These are phyloP conservation scores for Zygogramma bicolorata DNA, from an alignment of 2,888 invertebrate species.

Conservation along the genomic window DNA sequence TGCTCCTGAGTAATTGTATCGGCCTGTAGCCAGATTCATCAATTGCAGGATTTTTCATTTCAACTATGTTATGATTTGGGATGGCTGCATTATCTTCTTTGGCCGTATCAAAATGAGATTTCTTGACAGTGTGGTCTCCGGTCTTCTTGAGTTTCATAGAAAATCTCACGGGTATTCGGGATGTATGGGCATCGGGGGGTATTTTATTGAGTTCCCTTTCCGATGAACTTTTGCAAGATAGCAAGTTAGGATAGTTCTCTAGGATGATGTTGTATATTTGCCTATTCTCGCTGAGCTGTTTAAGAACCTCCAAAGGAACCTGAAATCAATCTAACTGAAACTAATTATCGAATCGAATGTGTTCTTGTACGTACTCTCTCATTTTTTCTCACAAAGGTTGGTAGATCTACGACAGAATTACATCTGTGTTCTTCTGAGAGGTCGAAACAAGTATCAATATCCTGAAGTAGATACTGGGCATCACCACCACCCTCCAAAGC, in stretches of 20 bases:
- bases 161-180: constrained; percentile 71
- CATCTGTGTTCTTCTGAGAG: constrained; percentile 67
- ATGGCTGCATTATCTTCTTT: constrained; percentile 11
- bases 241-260: constrained; percentile 78
- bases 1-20: constrained; percentile 25
- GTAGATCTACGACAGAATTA: constrained; percentile 79
- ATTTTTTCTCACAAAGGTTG: constrained; percentile 78
- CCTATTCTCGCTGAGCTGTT: constrained; percentile 74
- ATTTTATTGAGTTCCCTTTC: constrained; percentile 71
- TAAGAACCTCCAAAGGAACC: constrained; percentile 75
- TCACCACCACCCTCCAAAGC: constrained; percentile 78
- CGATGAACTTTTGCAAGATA: constrained; percentile 74
- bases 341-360: neutral
- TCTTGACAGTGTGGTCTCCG: constrained; percentile 63
- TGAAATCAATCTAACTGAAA: constrained; percentile 54
- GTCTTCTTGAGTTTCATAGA: constrained; percentile 71
- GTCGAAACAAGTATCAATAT: constrained; percentile 30
- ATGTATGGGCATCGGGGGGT: constrained; percentile 61
- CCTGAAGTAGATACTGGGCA: constrained; percentile 73
- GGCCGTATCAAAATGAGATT: neutral
- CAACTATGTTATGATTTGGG: constrained; percentile 39
- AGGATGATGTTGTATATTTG: constrained; percentile 77
- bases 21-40: constrained; percentile 10
- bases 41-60: neutral
- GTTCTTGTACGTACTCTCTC: constrained; percentile 71